Conservation (phyloP, 2,888 invertebrate species). For the Myopa tessellatipennis region DNA sequence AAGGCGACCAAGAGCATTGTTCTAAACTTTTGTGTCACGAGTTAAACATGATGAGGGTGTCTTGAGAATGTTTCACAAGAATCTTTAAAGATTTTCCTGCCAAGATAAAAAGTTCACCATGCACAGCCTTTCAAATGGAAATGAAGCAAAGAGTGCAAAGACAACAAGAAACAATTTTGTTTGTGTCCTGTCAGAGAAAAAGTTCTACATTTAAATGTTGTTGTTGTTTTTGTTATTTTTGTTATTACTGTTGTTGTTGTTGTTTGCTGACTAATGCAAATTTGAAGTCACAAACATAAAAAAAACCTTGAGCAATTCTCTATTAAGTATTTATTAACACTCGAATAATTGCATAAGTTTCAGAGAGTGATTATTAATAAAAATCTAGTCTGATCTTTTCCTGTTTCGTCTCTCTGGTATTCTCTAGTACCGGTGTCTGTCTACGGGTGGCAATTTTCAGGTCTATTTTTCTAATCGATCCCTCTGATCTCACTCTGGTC, state of each 20-base stretch:
- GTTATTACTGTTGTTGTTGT: too few species aligned
- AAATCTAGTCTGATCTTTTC: too few species aligned
- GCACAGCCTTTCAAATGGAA: neutral
- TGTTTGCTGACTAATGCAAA: too few species aligned
- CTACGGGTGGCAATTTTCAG: too few species aligned
- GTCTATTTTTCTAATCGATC: too few species aligned
- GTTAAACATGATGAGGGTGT: neutral
- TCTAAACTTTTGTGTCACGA: neutral
- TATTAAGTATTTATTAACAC: too few species aligned
- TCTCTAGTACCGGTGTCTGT: too few species aligned
- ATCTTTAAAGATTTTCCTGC: constrained; percentile 2
- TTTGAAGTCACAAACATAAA: neutral
- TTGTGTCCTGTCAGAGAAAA: neutral
- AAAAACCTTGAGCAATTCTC: too few species aligned
- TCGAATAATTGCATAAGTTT: too few species aligned
- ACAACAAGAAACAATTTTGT: neutral
- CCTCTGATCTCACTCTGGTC: too few species aligned
- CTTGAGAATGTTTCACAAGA: neutral
- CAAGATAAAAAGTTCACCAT: constrained; percentile 17
- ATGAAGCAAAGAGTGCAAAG: constrained; percentile 4
- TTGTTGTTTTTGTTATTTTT: neutral
- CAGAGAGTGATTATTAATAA: too few species aligned
- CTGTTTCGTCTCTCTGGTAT: too few species aligned
- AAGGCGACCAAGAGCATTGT: neutral
- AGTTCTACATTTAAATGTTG: constrained; percentile 8